Evolutionary conservation across 2,113 vertebrate species (phyloP).

Genomic region (Boulengeromyrus knoepffleri): DNA sequence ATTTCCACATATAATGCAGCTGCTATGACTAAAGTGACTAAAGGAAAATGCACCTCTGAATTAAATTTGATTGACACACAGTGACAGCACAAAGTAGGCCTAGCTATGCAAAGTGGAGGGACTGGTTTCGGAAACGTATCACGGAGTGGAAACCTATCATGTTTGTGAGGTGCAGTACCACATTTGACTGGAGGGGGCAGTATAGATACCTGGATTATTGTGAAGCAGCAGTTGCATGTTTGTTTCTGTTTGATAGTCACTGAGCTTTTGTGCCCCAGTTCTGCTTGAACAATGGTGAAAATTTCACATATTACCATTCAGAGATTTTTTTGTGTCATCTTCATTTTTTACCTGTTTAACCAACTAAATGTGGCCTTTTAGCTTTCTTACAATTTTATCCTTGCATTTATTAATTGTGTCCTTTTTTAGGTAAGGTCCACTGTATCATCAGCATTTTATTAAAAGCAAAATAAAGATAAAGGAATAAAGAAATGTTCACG

Average conservation of each 20-base stretch:
- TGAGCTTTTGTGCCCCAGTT: not conserved
- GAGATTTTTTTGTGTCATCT: not conserved
- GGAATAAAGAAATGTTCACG: not conserved
- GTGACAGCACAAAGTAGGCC: not conserved
- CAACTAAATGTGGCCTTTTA: not conserved
- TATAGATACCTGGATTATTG: not conserved
- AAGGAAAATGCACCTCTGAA: not conserved
- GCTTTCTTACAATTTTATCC: not conserved
- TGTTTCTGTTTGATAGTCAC: not conserved
- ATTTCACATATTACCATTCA: not conserved
- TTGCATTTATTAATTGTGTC: not conserved
- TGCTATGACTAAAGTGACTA: not conserved
- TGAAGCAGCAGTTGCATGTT: not conserved
- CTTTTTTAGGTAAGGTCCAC: not conserved
- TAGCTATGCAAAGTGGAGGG: not conserved
- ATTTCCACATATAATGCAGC: not conserved
- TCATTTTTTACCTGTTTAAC: not conserved
- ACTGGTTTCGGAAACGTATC: not conserved
- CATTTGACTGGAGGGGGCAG: not conserved
- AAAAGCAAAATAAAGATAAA: not conserved
- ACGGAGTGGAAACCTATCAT: not conserved
- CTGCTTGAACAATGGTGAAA: not conserved
- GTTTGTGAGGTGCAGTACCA: not conserved
- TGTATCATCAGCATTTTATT: not conserved
- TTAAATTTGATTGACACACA: not conserved